phyloP scores from a whole-genome alignment of 2,888 invertebrate species.

The Allygus modestus region DNA sequence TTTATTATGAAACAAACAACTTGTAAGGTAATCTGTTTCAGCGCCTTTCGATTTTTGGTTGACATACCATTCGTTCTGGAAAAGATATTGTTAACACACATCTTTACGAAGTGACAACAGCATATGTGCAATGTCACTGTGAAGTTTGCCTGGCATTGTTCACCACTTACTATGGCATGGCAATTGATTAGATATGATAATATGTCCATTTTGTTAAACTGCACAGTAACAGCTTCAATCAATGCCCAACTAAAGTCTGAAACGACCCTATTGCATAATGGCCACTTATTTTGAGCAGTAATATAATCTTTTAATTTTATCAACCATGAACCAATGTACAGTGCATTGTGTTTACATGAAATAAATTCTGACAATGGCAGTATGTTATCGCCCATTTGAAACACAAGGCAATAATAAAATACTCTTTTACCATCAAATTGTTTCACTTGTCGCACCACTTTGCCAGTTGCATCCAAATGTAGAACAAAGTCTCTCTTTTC shows the following conservation, averaged over 20 bases:
- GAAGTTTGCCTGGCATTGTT: background rate
- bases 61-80: background rate
- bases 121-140: background rate
- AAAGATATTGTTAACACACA: background rate
- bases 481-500: background rate
- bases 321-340: background rate
- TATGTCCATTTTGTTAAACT: background rate
- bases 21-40: background rate
- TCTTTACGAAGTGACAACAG: conserved; percentile 3
- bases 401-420: background rate
- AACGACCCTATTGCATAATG: background rate
- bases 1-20: background rate
- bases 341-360: background rate
- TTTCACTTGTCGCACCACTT: background rate
- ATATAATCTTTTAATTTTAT: background rate
- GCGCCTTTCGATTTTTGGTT: background rate
- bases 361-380: background rate
- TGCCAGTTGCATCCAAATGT: conserved; percentile 13
- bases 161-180: background rate
- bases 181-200: background rate
- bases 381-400: background rate
- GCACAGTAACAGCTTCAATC: background rate
- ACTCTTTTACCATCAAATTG: background rate
- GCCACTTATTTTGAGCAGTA: background rate
- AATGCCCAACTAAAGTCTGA: conserved; percentile 10